These are phyloP conservation scores for Pipistrellus pipistrellus DNA, from an alignment of 2,797 vertebrate genomes.

Conservation along the genomic window DNA sequence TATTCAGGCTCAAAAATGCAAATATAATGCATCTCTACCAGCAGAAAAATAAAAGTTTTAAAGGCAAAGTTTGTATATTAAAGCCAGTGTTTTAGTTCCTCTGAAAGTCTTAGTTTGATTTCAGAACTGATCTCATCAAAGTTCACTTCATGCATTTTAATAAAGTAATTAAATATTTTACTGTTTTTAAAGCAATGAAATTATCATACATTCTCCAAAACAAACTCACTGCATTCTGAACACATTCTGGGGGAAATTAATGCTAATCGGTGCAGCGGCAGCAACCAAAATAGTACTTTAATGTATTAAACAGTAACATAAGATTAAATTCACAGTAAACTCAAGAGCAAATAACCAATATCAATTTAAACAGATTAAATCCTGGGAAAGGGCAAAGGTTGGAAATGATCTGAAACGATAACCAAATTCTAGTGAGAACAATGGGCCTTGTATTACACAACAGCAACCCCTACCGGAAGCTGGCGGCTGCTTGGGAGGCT, in stretches of 20 bases:
- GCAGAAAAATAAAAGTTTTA: slow-evolving; percentile 86
- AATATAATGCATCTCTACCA: slow-evolving; percentile 87
- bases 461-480: slow-evolving; percentile 72
- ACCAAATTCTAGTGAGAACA: not conserved
- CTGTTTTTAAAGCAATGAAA: slow-evolving; percentile 72
- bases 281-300: slow-evolving; percentile 60
- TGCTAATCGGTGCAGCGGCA: slow-evolving; percentile 60
- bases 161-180: slow-evolving; percentile 53
- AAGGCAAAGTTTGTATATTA: slow-evolving; percentile 78
- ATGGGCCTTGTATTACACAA: slow-evolving; percentile 69
- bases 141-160: slow-evolving; percentile 36
- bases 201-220: slow-evolving; percentile 62
- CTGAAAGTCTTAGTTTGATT: slow-evolving; percentile 64
- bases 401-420: slow-evolving; percentile 36
- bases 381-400: slow-evolving; percentile 63
- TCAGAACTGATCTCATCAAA: slow-evolving; percentile 31
- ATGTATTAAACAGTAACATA: slow-evolving; percentile 52
- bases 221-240: slow-evolving; percentile 72
- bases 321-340: slow-evolving; percentile 52
- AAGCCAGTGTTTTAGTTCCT: slow-evolving; percentile 61
- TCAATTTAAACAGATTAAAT: slow-evolving; percentile 76
- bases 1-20: slow-evolving; percentile 92
- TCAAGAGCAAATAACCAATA: slow-evolving; percentile 69
- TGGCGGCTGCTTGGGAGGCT: not conserved
- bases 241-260: slow-evolving; percentile 68